Base-by-base conservation (phyloP, 92 coral and sea anemone genomes). In the Paramuricea clavata region DNA sequence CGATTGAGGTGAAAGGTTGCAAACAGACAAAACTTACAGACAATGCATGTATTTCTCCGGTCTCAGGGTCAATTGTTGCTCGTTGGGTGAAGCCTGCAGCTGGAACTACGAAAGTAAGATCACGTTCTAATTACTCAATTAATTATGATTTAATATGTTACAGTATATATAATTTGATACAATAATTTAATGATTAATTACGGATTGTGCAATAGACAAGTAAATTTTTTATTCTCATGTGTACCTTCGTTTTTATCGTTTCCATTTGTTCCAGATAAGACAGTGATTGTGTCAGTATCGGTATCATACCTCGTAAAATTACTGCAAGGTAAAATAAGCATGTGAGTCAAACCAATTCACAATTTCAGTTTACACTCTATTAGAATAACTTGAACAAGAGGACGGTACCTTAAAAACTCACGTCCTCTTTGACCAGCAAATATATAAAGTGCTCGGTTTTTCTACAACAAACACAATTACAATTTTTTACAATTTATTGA, bases 351-450 rank as follows among this genome's bases (percentile, higher is more conserved):
- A 67, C 19, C 74, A 17, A 34, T 67, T 13, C 30, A 15, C 21
- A 28, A 67, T 16, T n/a, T 25, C n/a, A 3, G 36, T 12, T 15
- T 6, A 17, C 57, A 65, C 11, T 22, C 9, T 19, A 25, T 33
- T 70, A 70, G 16, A 28, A 6, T 41, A 0, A 21, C 67, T 23
- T 1, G 28, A 64, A 32, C 61, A 52, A 61, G 27, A 15, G 36
- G 23, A 39, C 19, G 27, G n/a, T 81, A 96, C 99, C 93, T 96
- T 61, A 96, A 83, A 90, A 96, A 96, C 35, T 96, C 99, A 69
- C 91, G 89, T 76, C 98, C 98, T 93, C 98, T 94, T 84, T 96
- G 99, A 12, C 99, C 99, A 83, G 99, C 99, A 91, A 96, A 96
- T 67, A 96, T 93, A 56, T 96, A 96, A 32, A 96, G 86, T 49